Conservation (phyloP, 2,888 invertebrate species). For the Drosophila helvetica region DNA sequence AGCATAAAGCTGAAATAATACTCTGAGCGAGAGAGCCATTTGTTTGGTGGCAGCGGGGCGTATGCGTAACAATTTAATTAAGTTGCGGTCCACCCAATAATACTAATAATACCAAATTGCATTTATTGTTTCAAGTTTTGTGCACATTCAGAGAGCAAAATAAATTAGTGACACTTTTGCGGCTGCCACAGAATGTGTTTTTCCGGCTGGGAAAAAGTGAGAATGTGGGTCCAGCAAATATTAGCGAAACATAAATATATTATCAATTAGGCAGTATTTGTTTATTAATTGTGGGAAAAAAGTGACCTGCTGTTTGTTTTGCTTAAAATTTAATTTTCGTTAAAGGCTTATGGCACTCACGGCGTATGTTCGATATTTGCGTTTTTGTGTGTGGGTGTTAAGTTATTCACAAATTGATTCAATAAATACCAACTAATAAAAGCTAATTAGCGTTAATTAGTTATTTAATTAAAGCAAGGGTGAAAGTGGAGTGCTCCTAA, state of each 20-base stretch:
- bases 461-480: slow-evolving; percentile 52
- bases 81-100: slow-evolving; percentile 63
- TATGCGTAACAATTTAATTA: slow-evolving; percentile 75
- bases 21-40: not conserved
- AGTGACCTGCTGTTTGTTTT: slow-evolving; percentile 13
- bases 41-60: slow-evolving; percentile 38
- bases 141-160: slow-evolving; percentile 36
- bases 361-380: slow-evolving; percentile 42
- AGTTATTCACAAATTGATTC: slow-evolving; percentile 59
- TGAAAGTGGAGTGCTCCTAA: too few relatives aligned
- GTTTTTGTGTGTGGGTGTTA: slow-evolving; percentile 23
- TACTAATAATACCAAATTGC: slow-evolving; percentile 54
- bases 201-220: not conserved
- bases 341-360: slow-evolving; percentile 17
- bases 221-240: slow-evolving; percentile 24
- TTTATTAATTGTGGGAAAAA: slow-evolving; percentile 33
- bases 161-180: slow-evolving; percentile 36
- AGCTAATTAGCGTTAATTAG: slow-evolving; percentile 68
- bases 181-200: slow-evolving; percentile 4
- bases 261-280: slow-evolving; percentile 31
- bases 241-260: not conserved
- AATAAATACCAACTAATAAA: slow-evolving; percentile 66
- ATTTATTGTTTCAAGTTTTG: slow-evolving; percentile 67
- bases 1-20: slow-evolving; percentile 38
- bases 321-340: slow-evolving; percentile 30